Base-by-base conservation (phyloP, 2,797 vertebrate species). In the Myotis findleyi region DNA sequence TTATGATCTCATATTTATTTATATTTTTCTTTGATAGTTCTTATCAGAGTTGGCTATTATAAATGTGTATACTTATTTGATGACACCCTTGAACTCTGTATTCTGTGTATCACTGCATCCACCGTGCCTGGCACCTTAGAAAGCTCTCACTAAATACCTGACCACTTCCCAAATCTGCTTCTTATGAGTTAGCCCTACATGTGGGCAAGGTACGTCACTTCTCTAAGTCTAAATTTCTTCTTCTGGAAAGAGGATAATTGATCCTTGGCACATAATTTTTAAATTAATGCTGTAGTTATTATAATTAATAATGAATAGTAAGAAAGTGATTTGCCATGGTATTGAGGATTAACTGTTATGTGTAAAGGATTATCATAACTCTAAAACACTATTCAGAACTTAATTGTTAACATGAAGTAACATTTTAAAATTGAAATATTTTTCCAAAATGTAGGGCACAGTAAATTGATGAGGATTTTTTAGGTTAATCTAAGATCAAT, bases 401-500 rank as follows among this genome's bases (percentile, higher is more conserved):
- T 73, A 51, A 79, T 77, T 21, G 13, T 72, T 81, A 90, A 49
- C 89, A 73, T n/a, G 3, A 90, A 38, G 38, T 85, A 47, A 69
- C 38, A 73, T 66, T 91, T 97, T 83, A 62, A 89, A 84, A 68
- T 13, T 33, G 76, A 91, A 81, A 83, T 53, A 66, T 41, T 79
- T 41, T 68, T 91, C 62, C 30, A 87, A 93, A 82, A 64, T 83
- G 11, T 18, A 38, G 27, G 18, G 30, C 3, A 21, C 23, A 13
- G 76, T 91, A 88, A 91, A 55, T 25, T 41, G 33, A 76, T 59
- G 30, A 59, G 25, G 59, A 27, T 86, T 80, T 90, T 92, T 73
- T 49, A 85, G 18, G 27, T 94, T 87, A 80, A 72, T 49, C 51
- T 47, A 51, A 16, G 51, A 68, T 66, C 72, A 86, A 53, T 21